Evolutionary conservation across 2,113 vertebrate species (phyloP), one percentile per base, ranked within the genome.

Genomic region (Ceyx margarethae): DNA sequence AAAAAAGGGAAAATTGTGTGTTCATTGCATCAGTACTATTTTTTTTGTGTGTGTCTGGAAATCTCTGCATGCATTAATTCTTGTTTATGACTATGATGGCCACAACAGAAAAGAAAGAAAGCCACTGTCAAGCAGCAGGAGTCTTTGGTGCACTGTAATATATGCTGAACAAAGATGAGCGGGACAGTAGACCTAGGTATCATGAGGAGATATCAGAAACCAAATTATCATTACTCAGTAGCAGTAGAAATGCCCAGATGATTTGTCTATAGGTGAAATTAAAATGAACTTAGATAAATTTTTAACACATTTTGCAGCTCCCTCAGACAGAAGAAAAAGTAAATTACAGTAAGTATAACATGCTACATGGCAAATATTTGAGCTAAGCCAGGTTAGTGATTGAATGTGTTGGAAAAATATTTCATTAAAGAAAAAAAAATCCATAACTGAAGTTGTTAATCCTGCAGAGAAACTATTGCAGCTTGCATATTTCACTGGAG

Each of bases 361-460:
- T 50, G 40, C n/a, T 42, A 67, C 23, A 57, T 42, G 22, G 50
- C 45, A 94, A 93, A 91, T 94, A 68, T 94, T 93, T 87, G 68
- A 88, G 35, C 35, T 90, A 67, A 79, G 53, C 18, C 50, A 57
- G 16, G 45, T 71, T 84, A 91, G n/a, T 23, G 43, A 86, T 50
- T 75, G 45, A 94, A 91, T 91, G 71, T 84, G 13, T 75, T 28
- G 11, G 48, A 31, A 84, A 91, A 88, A 78, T 3, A 45, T 68
- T 91, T 80, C 50, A 72, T 88, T 84, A 79, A 81, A 88, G 31
- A 81, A 81, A 81, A 62, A 81, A 62, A 81, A 26, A 15, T 3
- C 15, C 13, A 4, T 61, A 85, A 33, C 6, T 46, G 19, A 50
- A 67, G 61, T 64, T 56, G 13, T 2, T 11, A 75, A 58, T 78